Evolutionary conservation across 2,113 vertebrate genomes (phyloP), one percentile per base, ranked within the genome.

Genomic region (Cyphomyrus plagiostoma): DNA sequence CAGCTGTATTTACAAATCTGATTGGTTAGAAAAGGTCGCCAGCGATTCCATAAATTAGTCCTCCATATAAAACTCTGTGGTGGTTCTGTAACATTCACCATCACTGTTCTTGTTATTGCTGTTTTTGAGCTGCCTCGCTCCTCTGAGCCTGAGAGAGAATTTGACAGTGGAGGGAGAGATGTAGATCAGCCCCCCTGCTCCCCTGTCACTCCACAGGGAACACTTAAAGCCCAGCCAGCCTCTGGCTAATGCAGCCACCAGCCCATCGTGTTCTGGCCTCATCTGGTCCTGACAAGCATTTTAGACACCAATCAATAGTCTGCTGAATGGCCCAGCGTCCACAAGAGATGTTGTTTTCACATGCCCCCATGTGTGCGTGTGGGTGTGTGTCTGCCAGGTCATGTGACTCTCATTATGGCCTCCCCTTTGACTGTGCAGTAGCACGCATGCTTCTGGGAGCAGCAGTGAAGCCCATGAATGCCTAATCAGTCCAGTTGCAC

Each of bases 401-500:
- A 48, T 49, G 82, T 84, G 42, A 45, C 82, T 48, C 82, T 35
- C 17, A 87, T 30, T 89, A 48, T 83, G 30, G 46, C 26, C 9
- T 17, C 77, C 6, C n/a, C n/a, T 89, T 46, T 52, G 26, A 53
- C 17, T 30, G 17, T 45, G 74, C 23, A 19, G 11, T n/a, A 48
- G 62, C 6, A n/a, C 58, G 23, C 23, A 52, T 35, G 52, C 77
- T 77, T 83, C 7, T n/a, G n/a, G 15, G 62, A n/a, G 39, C 56
- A 26, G 30, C 50, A 52, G 23, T 52, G 85, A 53, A 26, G 85
- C 23, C n/a, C 49, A 86, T 86, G 85, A 86, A 86, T 86, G 26
- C 93, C 94, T 96, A 96, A 96, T 96, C 95, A 95, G 95, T 93
- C 92, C 93, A 92, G 95, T 94, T 94, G 94, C 95, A 96, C 95